Base-by-base conservation (phyloP, 1,140 invertebrate genomes). In the Nixonia krombeini region DNA sequence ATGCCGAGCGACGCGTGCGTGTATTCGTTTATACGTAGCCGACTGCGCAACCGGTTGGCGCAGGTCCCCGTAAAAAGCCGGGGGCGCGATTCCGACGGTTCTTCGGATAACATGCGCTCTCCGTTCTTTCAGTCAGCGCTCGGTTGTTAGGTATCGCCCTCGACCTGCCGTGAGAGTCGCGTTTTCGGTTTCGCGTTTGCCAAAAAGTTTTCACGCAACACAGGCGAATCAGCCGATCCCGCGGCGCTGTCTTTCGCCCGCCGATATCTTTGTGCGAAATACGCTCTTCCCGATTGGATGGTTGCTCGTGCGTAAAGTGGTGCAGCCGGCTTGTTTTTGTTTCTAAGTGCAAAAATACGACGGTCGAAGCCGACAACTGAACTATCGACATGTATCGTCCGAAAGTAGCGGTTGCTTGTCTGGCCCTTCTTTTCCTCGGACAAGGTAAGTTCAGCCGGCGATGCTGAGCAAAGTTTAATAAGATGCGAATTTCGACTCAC, bases 41-140 rank as follows among this genome's bases (percentile, higher is more conserved):
- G 52, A 68, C 56, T 57, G 75, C 76, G 73, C 77, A 78, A 53
- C 72, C 61, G 58, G 66, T 68, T 58, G 45, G 78, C 78, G 78
- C 78, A 79, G 52, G 73, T 79, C 75, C 76, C 73, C 75, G 76
- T 78, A 80, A 78, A 77, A 80, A 80, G 75, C 76, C 78, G 76
- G 68, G 74, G 74, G 76, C 74, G 72, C 77, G 77, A 74, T 79
- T 75, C 76, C 52, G 71, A 65, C 65, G 72, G 47, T 77, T n/a
- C 67, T 77, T 77, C 68, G 74, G 72, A 70, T 70, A 75, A 70
- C 69, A 70, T 70, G 72, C 73, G 68, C 72, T 69, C 68, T 68
- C 65, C 51, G 63, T 65, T 69, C 69, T 62, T 68, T 76, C 75
- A 78, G 75, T 78, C 67, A 75, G 61, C 74, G 75, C 46, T 79